Conservation (phyloP, 2,888 invertebrate genomes). For the Drosophila quasianomalipes region DNA sequence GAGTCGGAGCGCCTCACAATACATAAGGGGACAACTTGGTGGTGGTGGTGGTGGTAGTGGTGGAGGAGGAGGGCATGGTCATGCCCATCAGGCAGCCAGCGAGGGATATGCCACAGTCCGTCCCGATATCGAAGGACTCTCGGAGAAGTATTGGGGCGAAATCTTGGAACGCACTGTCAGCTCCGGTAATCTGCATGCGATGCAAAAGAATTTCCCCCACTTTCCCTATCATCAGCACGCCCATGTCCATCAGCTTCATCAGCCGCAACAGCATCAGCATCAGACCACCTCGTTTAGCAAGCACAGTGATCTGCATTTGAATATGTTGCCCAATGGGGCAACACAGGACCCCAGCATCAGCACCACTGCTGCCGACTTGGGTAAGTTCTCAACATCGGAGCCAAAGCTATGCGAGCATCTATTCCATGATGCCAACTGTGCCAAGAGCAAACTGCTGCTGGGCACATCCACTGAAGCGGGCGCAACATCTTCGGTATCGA, state of each 20-base stretch:
- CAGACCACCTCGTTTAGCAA: slow-evolving; percentile 85
- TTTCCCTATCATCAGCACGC: slow-evolving; percentile 72
- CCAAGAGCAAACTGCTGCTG: slow-evolving; percentile 80
- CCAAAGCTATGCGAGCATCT: slow-evolving; percentile 85
- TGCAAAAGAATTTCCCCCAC: slow-evolving; percentile 86
- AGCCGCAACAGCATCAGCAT: slow-evolving; percentile 66
- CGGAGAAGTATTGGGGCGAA: slow-evolving; percentile 91
- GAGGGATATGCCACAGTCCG: slow-evolving; percentile 73
- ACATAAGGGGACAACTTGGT: slow-evolving; percentile 73
- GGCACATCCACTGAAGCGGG: slow-evolving; percentile 22
- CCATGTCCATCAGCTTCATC: slow-evolving; percentile 58
- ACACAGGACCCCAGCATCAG: slow-evolving; percentile 56
- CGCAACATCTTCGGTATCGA: slow-evolving; percentile 21
- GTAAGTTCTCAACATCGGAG: slow-evolving; percentile 85
- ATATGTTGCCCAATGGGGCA: slow-evolving; percentile 54
- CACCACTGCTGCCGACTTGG: slow-evolving; percentile 67
- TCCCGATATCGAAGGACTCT: slow-evolving; percentile 89
- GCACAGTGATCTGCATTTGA: slow-evolving; percentile 83
- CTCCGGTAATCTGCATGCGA: slow-evolving; percentile 90
- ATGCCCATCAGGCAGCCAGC: slow-evolving; percentile 48
- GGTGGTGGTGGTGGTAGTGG: slow-evolving; percentile 15
- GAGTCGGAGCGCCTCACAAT: slow-evolving; percentile 80
- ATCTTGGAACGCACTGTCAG: slow-evolving; percentile 92
- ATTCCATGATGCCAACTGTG: slow-evolving; percentile 85
- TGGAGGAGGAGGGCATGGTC: slow-evolving; percentile 29